Evolutionary conservation across 2,113 vertebrate genomes (phyloP).

Genomic region (Todiramphus saurophagus): DNA sequence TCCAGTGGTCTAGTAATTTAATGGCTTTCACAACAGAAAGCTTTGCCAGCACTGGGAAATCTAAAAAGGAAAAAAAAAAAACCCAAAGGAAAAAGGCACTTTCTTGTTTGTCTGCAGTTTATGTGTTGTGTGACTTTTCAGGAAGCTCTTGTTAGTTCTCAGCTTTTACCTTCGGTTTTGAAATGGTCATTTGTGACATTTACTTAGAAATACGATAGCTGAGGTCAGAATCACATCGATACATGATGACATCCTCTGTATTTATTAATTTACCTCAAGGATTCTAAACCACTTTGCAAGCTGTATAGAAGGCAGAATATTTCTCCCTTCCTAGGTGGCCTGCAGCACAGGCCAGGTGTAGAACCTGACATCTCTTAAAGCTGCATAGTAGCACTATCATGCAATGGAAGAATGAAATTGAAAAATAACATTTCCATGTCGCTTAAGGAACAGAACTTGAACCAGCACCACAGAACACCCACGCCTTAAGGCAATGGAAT

Average conservation of each 20-base stretch:
- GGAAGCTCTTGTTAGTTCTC: not conserved
- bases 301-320: not conserved
- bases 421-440: not conserved
- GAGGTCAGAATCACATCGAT: not conserved
- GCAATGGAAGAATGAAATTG: not conserved
- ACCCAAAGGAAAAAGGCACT: not conserved
- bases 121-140: not conserved
- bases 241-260: not conserved
- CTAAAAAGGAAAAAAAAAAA: not conserved
- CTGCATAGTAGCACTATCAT: not conserved
- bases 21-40: not conserved
- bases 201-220: not conserved
- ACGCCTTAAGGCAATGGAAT: not conserved
- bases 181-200: not conserved
- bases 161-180: not conserved
- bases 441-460: not conserved
- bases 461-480: not conserved
- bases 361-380: not conserved
- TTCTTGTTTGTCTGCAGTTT: not conserved
- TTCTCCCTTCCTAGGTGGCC: not conserved
- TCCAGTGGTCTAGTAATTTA: not conserved
- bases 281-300: not conserved
- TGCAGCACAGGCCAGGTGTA: not conserved
- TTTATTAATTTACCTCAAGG: not conserved
- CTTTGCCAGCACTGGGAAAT: not conserved